A percentile compares a stretch with the other conserved stretches of the same genome.
Evolutionary conservation across 1,140 invertebrate species (phyloP).

Genomic region (Camponotus pennsylvanicus): DNA sequence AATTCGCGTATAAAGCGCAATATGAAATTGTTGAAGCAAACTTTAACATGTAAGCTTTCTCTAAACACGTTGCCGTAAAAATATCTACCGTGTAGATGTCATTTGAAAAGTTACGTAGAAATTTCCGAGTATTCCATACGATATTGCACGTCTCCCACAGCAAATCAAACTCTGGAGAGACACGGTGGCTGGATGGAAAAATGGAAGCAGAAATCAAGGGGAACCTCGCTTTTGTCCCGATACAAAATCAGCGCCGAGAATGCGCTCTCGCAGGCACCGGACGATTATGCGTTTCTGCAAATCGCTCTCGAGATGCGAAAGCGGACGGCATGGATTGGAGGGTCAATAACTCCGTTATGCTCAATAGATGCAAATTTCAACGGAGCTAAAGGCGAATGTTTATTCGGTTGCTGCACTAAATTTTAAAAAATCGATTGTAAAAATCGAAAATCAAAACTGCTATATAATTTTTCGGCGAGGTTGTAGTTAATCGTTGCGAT

Average conservation of each 20-base stretch:
- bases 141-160: not conserved
- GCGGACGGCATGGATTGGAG: conserved; percentile 28
- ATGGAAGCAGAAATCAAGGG: conserved; percentile 50
- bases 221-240: conserved; percentile 39
- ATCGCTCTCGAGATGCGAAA: conserved; percentile 60
- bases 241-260: conserved; percentile 65
- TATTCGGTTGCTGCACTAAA: conserved; percentile 19
- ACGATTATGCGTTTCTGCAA: conserved; percentile 62
- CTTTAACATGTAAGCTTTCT: not conserved
- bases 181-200: conserved; percentile 6
- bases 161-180: conserved; percentile 27
- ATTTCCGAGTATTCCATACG: not conserved
- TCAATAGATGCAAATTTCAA: conserved; percentile 55
- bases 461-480: not conserved
- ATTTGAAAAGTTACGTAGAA: not conserved
- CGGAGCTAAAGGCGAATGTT: conserved; percentile 30
- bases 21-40: not conserved
- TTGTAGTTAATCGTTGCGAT: not conserved
- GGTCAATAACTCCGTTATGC: conserved; percentile 67
- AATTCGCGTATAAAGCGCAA: not conserved
- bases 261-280: conserved; percentile 32
- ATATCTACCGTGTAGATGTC: not conserved
- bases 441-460: conserved; percentile 24
- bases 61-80: not conserved
- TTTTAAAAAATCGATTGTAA: not conserved